These are phyloP conservation scores for Stegodyphus dumicola DNA, from an alignment of 1,140 invertebrate species.

Conservation along the genomic window DNA sequence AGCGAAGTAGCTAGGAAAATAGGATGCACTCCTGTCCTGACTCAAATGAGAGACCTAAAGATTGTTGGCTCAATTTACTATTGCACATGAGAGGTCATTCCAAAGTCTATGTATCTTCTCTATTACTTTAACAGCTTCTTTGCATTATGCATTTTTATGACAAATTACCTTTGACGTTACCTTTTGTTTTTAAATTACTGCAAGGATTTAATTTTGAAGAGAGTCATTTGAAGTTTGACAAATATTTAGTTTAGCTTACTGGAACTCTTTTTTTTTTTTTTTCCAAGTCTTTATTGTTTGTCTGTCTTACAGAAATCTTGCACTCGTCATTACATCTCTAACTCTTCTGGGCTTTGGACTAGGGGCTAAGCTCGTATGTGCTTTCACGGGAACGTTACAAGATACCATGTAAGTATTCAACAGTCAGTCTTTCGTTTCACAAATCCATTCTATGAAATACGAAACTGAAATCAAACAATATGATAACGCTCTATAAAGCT, in stretches of 20 bases:
- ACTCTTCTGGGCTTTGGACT: constrained; percentile 58
- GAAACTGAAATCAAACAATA: background rate
- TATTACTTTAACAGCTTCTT: no score
- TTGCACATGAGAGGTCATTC: no score
- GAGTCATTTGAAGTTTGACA: no score
- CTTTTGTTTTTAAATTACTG: background rate
- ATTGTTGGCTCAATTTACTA: no score
- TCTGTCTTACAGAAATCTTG: constrained; percentile 15
- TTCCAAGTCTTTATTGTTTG: background rate
- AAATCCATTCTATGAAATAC: background rate
- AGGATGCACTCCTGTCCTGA: no score
- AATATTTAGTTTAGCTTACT: background rate
- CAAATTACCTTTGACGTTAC: background rate
- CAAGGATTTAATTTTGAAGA: no score
- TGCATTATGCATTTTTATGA: no score
- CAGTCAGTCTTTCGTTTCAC: no score
- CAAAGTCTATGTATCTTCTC: no score
- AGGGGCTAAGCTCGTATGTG: constrained; percentile 58
- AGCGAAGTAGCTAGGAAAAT: no score
- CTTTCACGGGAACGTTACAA: constrained; percentile 55
- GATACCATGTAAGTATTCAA: constrained; percentile 41
- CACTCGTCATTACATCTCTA: constrained; percentile 38
- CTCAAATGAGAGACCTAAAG: no score
- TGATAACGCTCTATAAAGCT: background rate
- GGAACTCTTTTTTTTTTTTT: background rate